Base-by-base conservation (phyloP, 1,140 invertebrate species). In the Pseudomyrmex flavicornis region DNA sequence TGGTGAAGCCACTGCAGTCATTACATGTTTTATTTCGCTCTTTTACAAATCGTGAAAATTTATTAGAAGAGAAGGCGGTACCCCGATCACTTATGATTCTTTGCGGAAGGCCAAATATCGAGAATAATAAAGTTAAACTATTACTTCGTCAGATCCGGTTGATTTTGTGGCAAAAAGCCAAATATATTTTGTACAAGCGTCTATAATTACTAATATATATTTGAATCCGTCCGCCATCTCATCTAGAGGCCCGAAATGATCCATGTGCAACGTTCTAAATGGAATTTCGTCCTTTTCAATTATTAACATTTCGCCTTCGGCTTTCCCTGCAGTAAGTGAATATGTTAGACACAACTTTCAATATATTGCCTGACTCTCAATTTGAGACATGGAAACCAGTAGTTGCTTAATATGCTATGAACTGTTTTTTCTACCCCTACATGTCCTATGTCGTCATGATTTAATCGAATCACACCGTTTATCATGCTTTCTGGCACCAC, bases 361-460 rank as follows among this genome's bases (percentile, higher is more conserved):
- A 35, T 35, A 7, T 35, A 35, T 12, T 26, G 26, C 26, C 26
- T 26, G 13, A 52, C 50, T 13, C 50, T 22, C 61, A 63, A 66
- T 66, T 20, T 68, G 12, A 65, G 13, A 17, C 62, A 65, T 9
- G 62, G 62, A 65, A 65, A 65, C 62, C 62, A 65, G 4, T 65
- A 65, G 2, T 65, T 5, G 35, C 35, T 22, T 1, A 2, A 0
- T 0, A 65, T 10, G 9, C n/a, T 10, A 9, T 65, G 10, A 1
- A 66, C 0, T 0, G 65, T 66, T 22, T 66, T 66, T 0, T 66
- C 65, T 2, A 20, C 7, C 0, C 44, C 65, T 0, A 68, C 10
- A 4, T 62, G 65, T 1, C 65, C 65, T 17, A 68, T 50, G 0
- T 68, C 65, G 0, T 68, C 65, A 13, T 68, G 65, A 9, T 68